phyloP scores from a whole-genome alignment of 2,888 invertebrate genomes.

The Heteromyza rotundicornis region DNA sequence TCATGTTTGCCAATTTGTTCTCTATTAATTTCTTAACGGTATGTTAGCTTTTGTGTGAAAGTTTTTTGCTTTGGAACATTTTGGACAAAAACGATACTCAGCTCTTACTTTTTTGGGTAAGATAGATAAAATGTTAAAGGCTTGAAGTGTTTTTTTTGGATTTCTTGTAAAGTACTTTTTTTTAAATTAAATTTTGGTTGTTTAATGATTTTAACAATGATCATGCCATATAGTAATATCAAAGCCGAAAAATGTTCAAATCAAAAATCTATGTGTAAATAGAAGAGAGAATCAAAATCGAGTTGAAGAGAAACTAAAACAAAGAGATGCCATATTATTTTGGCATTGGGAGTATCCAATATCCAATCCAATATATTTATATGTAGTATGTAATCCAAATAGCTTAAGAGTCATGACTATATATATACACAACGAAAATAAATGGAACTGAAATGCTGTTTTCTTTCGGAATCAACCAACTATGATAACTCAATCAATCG shows the following conservation, averaged over 20 bases:
- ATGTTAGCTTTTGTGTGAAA: no score
- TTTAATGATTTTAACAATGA: constrained; percentile 35
- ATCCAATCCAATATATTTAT: neutral
- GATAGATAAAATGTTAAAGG: no score
- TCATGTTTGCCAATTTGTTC: no score
- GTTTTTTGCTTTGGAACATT: no score
- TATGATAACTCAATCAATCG: neutral
- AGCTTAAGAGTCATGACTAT: neutral
- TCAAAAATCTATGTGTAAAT: constrained; percentile 16
- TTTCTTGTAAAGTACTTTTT: no score
- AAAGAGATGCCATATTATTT: neutral
- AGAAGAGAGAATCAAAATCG: neutral
- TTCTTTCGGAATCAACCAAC: no score
- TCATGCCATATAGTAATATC: constrained; percentile 39
- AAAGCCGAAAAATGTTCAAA: constrained; percentile 34
- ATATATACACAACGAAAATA: constrained; percentile 11
- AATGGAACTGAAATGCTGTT: constrained; percentile 5
- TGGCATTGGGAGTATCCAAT: neutral
- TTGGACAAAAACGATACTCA: no score
- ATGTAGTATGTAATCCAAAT: no score
- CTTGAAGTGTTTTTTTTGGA: no score
- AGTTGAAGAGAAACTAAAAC: neutral
- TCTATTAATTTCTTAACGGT: no score
- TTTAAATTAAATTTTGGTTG: constrained; percentile 12
- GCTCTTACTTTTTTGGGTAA: no score